A percentile compares a stretch with the other conserved stretches of the same genome.
Conservation (phyloP, 2,113 vertebrate species). For the Sylvilagus bachmani region DNA sequence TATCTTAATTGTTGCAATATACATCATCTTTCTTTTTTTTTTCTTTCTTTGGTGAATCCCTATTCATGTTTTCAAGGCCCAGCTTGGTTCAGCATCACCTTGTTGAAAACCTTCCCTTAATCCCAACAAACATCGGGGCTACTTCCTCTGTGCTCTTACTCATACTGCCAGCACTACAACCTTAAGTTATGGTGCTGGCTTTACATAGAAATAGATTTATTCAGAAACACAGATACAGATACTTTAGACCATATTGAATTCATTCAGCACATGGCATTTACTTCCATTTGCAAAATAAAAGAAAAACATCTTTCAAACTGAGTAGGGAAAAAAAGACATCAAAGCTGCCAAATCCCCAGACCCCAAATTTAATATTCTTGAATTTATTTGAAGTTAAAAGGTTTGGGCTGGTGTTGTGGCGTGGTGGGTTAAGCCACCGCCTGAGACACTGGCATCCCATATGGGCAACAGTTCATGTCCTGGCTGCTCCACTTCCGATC, state of each 20-base stretch:
- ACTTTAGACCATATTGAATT: not conserved
- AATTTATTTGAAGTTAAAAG: too few relatives aligned
- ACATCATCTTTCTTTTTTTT: not conserved
- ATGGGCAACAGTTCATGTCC: too few relatives aligned
- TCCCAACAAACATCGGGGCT: not conserved
- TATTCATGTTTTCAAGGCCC: not conserved
- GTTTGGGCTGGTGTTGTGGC: too few relatives aligned
- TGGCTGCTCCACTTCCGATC: too few relatives aligned
- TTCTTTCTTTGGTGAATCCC: not conserved
- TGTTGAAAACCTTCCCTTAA: not conserved
- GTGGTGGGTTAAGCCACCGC: too few relatives aligned
- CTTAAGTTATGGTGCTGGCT: not conserved
- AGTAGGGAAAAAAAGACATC: not conserved
- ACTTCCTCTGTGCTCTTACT: not conserved
- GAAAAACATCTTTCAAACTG: not conserved
- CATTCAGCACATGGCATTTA: not conserved
- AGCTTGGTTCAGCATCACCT: not conserved
- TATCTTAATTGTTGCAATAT: not conserved
- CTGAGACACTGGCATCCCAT: too few relatives aligned
- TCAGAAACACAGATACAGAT: not conserved
- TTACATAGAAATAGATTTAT: not conserved
- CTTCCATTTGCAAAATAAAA: not conserved
- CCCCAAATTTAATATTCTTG: not conserved
- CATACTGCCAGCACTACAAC: not conserved
- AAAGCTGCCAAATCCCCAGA: not conserved